These are phyloP conservation scores for Cyclura pinguis DNA, from an alignment of 2,797 vertebrate species.

Conservation along the genomic window DNA sequence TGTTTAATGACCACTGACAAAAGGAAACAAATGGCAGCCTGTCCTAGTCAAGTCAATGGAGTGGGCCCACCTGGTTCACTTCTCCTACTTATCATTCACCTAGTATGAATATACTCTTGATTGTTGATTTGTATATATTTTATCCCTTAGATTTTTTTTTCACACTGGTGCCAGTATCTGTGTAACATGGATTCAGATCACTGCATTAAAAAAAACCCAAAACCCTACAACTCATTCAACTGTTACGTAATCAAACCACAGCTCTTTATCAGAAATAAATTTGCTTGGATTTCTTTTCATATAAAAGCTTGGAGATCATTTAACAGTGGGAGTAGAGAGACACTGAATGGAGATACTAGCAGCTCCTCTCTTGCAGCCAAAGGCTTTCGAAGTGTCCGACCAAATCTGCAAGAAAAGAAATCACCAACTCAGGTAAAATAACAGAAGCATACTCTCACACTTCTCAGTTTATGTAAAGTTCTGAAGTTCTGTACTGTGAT, in stretches of 20 bases:
- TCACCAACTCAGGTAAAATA: conserved; percentile 90
- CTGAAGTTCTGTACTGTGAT: not conserved
- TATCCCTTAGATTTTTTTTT: not conserved
- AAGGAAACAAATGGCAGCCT: not conserved
- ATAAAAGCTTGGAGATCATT: conserved; percentile 92
- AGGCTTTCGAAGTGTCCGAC: conserved; percentile 96
- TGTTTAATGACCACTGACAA: not conserved
- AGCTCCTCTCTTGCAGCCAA: conserved; percentile 95
- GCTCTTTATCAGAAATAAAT: conserved; percentile 59
- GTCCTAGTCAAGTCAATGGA: not conserved
- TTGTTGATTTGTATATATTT: not conserved
- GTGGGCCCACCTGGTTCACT: not conserved
- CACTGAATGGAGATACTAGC: conserved; percentile 90
- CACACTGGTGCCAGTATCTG: not conserved
- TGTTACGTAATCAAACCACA: conserved; percentile 23
- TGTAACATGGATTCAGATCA: not conserved
- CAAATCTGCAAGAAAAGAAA: conserved; percentile 95
- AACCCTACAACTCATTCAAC: conserved; percentile 12
- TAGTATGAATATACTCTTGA: not conserved
- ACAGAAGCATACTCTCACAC: not conserved
- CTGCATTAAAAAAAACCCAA: not conserved
- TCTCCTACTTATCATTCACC: not conserved
- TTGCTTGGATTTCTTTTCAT: conserved; percentile 66
- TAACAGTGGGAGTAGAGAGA: conserved; percentile 86
- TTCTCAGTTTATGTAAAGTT: not conserved